Percentiles rank a stretch among this genome's conserved stretches.
phyloP scores from a whole-genome alignment of 2,113 vertebrate genomes.

The Crotalus viridis region DNA sequence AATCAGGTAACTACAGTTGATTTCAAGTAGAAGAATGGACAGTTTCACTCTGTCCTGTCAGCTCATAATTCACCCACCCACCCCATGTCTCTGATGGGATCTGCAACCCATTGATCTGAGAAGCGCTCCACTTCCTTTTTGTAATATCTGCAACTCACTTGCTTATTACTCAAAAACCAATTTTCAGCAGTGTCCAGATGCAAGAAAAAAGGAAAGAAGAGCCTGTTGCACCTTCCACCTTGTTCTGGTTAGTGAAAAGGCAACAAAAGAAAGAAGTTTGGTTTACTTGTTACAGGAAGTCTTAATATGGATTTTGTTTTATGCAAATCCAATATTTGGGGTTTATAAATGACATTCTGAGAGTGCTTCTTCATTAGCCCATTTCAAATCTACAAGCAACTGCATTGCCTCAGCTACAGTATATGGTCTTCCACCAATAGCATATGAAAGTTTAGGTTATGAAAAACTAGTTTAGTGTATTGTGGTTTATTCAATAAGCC shows the following conservation, averaged over 20 bases:
- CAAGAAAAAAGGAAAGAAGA: neutral
- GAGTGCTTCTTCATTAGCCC: neutral
- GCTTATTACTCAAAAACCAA: neutral
- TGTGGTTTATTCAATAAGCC: neutral
- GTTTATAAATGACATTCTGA: neutral
- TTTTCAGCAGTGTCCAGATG: neutral
- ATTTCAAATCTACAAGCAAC: neutral
- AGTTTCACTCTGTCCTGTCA: neutral
- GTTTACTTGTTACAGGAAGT: neutral
- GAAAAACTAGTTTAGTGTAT: neutral
- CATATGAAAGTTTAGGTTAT: neutral
- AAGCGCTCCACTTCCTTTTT: neutral
- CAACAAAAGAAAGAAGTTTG: neutral
- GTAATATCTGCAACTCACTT: neutral
- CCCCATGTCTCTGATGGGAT: neutral
- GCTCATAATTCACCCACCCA: neutral
- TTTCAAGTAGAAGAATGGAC: neutral
- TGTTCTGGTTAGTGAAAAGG: neutral
- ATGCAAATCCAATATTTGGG: neutral
- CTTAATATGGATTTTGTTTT: neutral
- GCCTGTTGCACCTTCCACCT: neutral
- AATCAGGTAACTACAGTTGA: neutral
- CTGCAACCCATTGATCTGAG: neutral
- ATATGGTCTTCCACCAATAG: neutral
- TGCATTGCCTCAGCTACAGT: neutral